Conservation (phyloP, 1,140 invertebrate species). For the Drosophila yakuba region DNA sequence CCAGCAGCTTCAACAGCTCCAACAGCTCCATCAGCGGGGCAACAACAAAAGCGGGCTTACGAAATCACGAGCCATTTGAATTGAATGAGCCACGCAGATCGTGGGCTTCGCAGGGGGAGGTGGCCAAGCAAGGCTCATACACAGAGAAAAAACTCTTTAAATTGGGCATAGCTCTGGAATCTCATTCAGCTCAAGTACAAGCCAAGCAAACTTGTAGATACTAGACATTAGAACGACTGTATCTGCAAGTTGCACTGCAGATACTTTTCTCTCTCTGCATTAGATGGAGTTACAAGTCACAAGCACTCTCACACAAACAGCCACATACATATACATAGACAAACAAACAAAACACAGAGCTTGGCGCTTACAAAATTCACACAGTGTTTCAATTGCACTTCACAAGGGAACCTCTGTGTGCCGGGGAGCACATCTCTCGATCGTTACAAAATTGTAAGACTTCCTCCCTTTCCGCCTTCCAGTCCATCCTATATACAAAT, state of each 20-base stretch:
- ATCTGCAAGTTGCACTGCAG: too few relatives aligned
- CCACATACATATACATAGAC: conserved; percentile 7
- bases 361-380: conserved; percentile 38
- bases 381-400: conserved; percentile 65
- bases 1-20: conserved; percentile 17
- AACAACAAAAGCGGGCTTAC: conserved; percentile 73
- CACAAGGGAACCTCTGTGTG: conserved; percentile 34
- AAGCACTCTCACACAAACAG: conserved; percentile 6
- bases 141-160: background rate
- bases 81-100: conserved; percentile 72
- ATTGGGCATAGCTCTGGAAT: background rate
- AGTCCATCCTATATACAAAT: conserved; percentile 61
- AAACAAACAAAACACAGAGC: conserved; percentile 2
- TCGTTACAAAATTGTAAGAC: conserved; percentile 66
- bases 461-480: conserved; percentile 29
- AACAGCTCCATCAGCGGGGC: conserved; percentile 33
- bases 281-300: conserved; percentile 40
- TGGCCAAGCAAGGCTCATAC: conserved; percentile 11
- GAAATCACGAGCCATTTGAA: conserved; percentile 83
- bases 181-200: background rate
- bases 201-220: too few relatives aligned
- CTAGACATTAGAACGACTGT: too few relatives aligned
- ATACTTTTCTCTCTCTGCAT: conserved; percentile 6
- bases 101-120: conserved; percentile 34
- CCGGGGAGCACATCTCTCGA: conserved; percentile 28